Percentiles rank a stretch among this genome's conserved stretches.
These are phyloP conservation scores for Elmis aenea DNA, from an alignment of 2,888 invertebrate genomes.

Conservation along the genomic window DNA sequence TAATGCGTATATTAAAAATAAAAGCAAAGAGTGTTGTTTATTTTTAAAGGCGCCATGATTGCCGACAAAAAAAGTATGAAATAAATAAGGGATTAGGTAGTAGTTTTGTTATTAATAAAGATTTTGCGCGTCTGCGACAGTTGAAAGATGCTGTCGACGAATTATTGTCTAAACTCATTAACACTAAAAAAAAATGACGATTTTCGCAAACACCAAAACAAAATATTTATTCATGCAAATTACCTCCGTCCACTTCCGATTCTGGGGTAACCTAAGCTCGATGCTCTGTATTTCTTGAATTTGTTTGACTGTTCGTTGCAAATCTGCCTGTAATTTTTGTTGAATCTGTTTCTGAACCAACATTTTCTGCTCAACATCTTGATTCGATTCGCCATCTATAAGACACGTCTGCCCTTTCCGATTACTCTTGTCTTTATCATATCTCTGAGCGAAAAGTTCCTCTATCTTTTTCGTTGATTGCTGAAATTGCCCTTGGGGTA, in stretches of 20 bases:
- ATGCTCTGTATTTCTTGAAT: constrained; percentile 49
- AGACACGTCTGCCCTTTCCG: constrained; percentile 36
- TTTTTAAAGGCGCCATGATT: no score
- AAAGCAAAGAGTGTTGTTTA: no score
- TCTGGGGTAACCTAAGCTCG: constrained; percentile 46
- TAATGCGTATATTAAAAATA: no score
- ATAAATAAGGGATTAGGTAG: no score
- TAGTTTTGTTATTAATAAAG: no score
- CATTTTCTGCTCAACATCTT: constrained; percentile 44
- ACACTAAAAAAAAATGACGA: constrained; percentile 1
- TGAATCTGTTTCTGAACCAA: constrained; percentile 46
- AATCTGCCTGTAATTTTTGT: constrained; percentile 47
- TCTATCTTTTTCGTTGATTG: constrained; percentile 48
- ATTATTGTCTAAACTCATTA: background rate
- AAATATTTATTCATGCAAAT: no score
- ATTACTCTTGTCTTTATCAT: constrained; percentile 40
- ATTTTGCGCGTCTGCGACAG: no score
- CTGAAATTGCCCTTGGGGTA: constrained; percentile 44
- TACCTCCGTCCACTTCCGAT: constrained; percentile 46
- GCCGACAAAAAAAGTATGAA: no score
- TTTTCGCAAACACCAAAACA: no score
- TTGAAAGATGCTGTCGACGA: no score
- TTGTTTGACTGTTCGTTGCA: constrained; percentile 48
- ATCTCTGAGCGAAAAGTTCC: constrained; percentile 43
- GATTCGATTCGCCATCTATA: constrained; percentile 36